Evolutionary conservation across 2,797 vertebrate species (phyloP).

Genomic region (Microhierax caerulescens): DNA sequence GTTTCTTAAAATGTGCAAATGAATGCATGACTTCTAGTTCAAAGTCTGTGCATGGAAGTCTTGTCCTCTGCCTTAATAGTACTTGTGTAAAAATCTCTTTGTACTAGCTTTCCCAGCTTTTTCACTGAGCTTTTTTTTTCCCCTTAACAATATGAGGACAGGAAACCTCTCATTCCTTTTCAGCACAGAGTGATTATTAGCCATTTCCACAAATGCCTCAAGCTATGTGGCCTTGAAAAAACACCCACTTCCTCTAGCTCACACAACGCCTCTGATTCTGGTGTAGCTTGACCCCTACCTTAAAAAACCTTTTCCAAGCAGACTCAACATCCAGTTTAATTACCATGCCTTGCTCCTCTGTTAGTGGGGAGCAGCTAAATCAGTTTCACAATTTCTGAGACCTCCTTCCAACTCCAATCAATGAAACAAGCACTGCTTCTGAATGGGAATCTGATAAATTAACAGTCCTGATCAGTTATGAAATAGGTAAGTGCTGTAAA

Average conservation of each 20-base stretch:
- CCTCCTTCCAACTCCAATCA: conserved; percentile 36
- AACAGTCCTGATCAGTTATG: neutral
- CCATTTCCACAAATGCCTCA: conserved; percentile 61
- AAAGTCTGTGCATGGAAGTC: neutral
- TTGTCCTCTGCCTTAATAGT: neutral
- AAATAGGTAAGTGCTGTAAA: neutral
- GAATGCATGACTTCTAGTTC: neutral
- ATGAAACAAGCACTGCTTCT: neutral
- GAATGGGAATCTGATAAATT: conserved; percentile 18
- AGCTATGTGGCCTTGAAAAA: conserved; percentile 52
- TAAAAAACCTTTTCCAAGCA: conserved; percentile 53
- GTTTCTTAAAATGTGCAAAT: neutral
- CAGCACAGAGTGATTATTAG: conserved; percentile 48
- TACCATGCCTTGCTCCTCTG: neutral
- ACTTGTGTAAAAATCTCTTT: conserved; percentile 6
- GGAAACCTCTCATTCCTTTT: conserved; percentile 64
- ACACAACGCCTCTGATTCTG: conserved; percentile 43
- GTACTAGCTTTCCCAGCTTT: neutral
- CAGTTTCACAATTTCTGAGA: neutral
- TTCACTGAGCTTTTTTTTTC: neutral
- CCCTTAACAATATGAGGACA: conserved; percentile 41
- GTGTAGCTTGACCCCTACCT: conserved; percentile 38
- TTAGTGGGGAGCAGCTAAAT: neutral
- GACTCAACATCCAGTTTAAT: conserved; percentile 49
- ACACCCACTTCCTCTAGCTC: conserved; percentile 42